Evolutionary conservation across 2,113 vertebrate genomes (phyloP).

Genomic region (Toxotes jaculatrix): DNA sequence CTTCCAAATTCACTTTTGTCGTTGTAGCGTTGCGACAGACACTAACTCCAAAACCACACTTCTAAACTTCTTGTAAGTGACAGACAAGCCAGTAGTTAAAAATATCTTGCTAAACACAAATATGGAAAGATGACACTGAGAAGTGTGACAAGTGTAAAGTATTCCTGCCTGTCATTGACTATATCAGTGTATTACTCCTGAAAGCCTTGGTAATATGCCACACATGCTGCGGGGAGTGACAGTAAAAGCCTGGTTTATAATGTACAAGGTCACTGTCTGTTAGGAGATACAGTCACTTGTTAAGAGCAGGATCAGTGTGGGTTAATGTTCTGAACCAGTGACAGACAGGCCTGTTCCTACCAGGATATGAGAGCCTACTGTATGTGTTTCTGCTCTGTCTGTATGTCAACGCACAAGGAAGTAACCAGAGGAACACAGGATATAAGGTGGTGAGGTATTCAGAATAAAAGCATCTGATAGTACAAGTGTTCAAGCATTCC

Average conservation of each 20-base stretch:
- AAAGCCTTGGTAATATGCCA: background rate
- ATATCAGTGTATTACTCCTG: background rate
- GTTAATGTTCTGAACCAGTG: background rate
- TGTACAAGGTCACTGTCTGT: background rate
- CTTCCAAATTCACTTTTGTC: background rate
- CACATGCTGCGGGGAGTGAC: background rate
- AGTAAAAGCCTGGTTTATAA: background rate
- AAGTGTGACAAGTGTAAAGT: background rate
- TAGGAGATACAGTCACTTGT: background rate
- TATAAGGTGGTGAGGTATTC: background rate
- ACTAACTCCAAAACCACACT: background rate
- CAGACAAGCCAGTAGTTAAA: no score
- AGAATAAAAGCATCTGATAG: constrained; percentile 38
- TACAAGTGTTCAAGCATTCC: background rate
- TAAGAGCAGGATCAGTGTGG: background rate
- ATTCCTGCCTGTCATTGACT: no score
- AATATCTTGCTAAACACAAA: no score
- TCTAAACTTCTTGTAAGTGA: background rate
- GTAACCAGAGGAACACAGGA: background rate
- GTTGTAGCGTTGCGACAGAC: background rate
- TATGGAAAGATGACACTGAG: no score
- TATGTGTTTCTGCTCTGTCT: constrained; percentile 11
- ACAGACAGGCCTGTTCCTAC: constrained; percentile 10
- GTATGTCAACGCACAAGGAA: background rate
- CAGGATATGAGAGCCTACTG: constrained; percentile 1